Evolutionary conservation across 2,888 invertebrate genomes (phyloP).

Genomic region (Eupelmus urozonus): DNA sequence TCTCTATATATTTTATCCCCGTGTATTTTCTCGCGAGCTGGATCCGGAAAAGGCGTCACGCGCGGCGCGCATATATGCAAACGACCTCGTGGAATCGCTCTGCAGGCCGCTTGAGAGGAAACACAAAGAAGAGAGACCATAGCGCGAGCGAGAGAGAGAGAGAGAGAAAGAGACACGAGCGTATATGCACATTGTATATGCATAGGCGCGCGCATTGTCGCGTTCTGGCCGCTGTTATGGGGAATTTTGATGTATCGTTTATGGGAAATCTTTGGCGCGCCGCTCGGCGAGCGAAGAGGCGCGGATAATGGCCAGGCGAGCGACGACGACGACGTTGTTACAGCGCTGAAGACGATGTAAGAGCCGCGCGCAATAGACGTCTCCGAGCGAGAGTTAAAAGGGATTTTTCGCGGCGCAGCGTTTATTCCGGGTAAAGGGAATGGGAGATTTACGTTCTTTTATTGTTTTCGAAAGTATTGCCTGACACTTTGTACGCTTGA

Average conservation of each 20-base stretch:
- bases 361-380: not conserved
- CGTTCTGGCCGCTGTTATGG: not conserved
- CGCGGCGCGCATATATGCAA: slow-evolving; percentile 26
- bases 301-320: not conserved
- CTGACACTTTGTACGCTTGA: no score
- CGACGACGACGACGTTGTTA: not conserved
- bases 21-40: not conserved
- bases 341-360: not conserved
- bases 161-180: no score
- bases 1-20: not conserved
- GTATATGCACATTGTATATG: not conserved
- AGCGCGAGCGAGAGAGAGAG: no score
- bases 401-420: not conserved
- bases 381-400: not conserved
- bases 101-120: no score
- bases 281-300: not conserved
- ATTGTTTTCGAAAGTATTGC: no score
- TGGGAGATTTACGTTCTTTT: no score
- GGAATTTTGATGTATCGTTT: slow-evolving; percentile 46
- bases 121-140: not conserved
- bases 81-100: slow-evolving; percentile 42
- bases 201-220: slow-evolving; percentile 11
- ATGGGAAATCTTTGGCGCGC: slow-evolving; percentile 42
- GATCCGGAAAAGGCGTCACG: slow-evolving; percentile 45
- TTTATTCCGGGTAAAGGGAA: no score